A percentile compares a stretch with the other conserved stretches of the same genome.
phyloP scores from a whole-genome alignment of 2,888 invertebrate genomes.

The Coleophora flavipennella region DNA sequence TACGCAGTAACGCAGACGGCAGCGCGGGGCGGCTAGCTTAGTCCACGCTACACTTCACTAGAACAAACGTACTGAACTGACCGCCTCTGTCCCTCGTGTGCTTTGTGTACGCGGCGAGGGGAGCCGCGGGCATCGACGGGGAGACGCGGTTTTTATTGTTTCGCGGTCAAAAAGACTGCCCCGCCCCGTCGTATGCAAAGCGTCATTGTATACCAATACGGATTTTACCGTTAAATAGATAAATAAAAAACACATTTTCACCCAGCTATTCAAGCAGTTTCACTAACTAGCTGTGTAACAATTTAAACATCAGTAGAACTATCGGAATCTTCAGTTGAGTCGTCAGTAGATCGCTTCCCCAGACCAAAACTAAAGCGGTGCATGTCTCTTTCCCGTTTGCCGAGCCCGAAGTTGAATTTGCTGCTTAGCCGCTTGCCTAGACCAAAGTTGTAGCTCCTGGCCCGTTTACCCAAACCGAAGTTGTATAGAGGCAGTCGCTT shows the following conservation, averaged over 20 bases:
- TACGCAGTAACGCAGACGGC: too few relatives aligned
- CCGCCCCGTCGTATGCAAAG: too few relatives aligned
- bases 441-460: slow-evolving; percentile 66
- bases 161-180: too few relatives aligned
- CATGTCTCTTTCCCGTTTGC: slow-evolving; percentile 66
- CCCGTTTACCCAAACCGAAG: slow-evolving; percentile 66
- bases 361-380: slow-evolving; percentile 71
- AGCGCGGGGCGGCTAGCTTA: too few relatives aligned
- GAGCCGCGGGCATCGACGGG: too few relatives aligned
- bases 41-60: too few relatives aligned
- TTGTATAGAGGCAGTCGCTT: slow-evolving; percentile 60
- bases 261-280: slow-evolving; percentile 17
- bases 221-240: neutral
- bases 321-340: slow-evolving; percentile 38
- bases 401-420: slow-evolving; percentile 72
- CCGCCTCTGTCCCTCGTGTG: too few relatives aligned
- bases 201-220: neutral
- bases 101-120: too few relatives aligned
- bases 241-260: slow-evolving; percentile 1
- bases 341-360: slow-evolving; percentile 63
- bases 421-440: slow-evolving; percentile 66
- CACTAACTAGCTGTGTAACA: slow-evolving; percentile 17
- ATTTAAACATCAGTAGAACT: slow-evolving; percentile 47
- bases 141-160: too few relatives aligned
- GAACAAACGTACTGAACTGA: too few relatives aligned